Percentiles rank a stretch among this genome's conserved stretches.
Conservation (phyloP, 2,888 invertebrate species). For the Agrochola lota region DNA sequence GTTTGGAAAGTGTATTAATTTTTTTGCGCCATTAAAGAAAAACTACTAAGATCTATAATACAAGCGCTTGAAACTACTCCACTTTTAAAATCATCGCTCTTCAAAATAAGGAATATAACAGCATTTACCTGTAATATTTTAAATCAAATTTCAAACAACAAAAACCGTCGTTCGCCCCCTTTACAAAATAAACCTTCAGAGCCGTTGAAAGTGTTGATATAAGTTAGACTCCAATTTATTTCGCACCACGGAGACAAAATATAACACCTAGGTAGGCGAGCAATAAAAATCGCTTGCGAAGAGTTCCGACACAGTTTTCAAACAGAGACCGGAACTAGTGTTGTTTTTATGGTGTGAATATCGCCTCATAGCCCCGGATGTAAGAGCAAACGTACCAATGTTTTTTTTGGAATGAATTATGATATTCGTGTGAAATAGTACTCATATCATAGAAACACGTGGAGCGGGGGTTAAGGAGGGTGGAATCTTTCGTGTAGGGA, state of each 20-base stretch:
- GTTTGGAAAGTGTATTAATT: too few species aligned
- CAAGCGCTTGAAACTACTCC: too few species aligned
- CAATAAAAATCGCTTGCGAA: constrained; percentile 8
- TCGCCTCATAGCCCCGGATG: neutral
- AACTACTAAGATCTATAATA: too few species aligned
- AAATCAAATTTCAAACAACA: constrained; percentile 20
- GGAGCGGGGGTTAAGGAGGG: neutral
- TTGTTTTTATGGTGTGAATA: constrained; percentile 21
- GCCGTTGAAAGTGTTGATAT: constrained; percentile 37
- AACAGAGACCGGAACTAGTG: neutral
- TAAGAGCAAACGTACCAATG: constrained; percentile 16
- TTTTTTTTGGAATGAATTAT: constrained; percentile 2
- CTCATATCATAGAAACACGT: neutral
- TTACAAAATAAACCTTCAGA: constrained; percentile 22
- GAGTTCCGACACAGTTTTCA: constrained; percentile 20
- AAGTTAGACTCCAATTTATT: constrained; percentile 47
- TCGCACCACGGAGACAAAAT: constrained; percentile 14
- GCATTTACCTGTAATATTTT: constrained; percentile 5
- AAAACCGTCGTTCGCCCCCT: constrained; percentile 1
- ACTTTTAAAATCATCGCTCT: neutral
- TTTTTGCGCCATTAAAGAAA: too few species aligned
- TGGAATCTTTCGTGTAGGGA: neutral
- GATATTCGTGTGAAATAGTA: neutral
- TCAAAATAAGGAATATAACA: constrained; percentile 1
- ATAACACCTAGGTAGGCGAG: constrained; percentile 6